Conservation (phyloP, 2,113 vertebrate species). For the Loxodonta africana region DNA sequence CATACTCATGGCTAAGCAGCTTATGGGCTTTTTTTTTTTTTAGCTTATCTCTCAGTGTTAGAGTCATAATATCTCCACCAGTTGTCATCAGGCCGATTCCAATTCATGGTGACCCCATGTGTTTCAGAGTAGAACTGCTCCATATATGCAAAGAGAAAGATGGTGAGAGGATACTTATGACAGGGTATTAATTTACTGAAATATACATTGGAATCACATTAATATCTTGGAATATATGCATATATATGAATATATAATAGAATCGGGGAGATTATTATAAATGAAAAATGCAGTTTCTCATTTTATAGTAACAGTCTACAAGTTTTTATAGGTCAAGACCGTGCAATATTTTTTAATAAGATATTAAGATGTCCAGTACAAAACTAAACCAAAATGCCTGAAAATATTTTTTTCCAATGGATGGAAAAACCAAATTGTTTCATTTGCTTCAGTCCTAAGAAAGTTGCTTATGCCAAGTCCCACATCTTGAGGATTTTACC, state of each 20-base stretch:
- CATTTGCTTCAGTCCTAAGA: not conserved
- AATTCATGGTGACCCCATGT: not conserved
- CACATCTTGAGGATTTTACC: conserved; percentile 42
- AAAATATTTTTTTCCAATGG: conserved; percentile 34
- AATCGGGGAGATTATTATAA: conserved; percentile 31
- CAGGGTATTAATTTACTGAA: not conserved
- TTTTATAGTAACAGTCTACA: not conserved
- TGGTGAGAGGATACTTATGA: not conserved
- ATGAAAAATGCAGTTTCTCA: not conserved
- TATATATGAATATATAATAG: not conserved
- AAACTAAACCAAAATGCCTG: conserved; percentile 29
- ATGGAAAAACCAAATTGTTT: not conserved
- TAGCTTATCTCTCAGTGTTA: not conserved
- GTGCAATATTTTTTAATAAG: conserved; percentile 14
- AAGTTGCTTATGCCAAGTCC: not conserved
- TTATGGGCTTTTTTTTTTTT: not conserved
- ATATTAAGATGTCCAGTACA: not conserved
- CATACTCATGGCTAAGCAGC: too few relatives aligned
- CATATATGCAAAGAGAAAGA: not conserved
- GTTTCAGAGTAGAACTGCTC: not conserved
- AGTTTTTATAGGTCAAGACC: not conserved
- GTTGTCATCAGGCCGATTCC: not conserved
- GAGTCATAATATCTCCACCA: not conserved
- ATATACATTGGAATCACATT: not conserved
- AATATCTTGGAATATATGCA: not conserved